Evolutionary conservation across 2,113 vertebrate species (phyloP).

Genomic region (Calypte anna): DNA sequence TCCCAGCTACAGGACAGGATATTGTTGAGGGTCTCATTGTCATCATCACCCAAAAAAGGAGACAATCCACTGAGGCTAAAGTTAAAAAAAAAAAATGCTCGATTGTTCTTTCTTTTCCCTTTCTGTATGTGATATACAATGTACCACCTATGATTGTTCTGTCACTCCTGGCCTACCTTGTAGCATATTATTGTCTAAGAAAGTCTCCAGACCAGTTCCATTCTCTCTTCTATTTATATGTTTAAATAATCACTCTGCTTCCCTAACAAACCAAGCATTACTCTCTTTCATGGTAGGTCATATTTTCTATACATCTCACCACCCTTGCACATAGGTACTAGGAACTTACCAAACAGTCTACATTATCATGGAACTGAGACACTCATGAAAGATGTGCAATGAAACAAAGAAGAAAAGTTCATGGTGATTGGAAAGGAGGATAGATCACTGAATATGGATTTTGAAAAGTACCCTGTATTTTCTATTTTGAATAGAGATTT

Average conservation of each 20-base stretch:
- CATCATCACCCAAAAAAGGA: constrained; percentile 94
- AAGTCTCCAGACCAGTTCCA: not conserved
- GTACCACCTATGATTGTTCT: not conserved
- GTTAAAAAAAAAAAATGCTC: not conserved
- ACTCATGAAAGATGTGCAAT: not conserved
- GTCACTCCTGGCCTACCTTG: not conserved
- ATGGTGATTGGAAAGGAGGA: not conserved
- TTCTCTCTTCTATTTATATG: not conserved
- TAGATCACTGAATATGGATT: not conserved
- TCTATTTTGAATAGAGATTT: not conserved
- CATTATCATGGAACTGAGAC: not conserved
- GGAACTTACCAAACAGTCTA: not conserved
- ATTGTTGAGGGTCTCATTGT: constrained; percentile 95
- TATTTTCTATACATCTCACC: not conserved
- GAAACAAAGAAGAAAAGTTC: not conserved
- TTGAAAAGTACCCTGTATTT: not conserved
- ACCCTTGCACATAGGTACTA: not conserved
- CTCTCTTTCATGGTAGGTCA: not conserved
- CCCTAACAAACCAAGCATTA: not conserved
- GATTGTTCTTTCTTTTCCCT: not conserved
- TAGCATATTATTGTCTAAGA: not conserved
- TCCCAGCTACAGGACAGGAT: constrained; percentile 93
- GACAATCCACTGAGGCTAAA: constrained; percentile 92
- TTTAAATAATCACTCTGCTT: not conserved
- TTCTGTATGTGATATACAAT: not conserved